Conservation (phyloP, 2,888 invertebrate genomes). For the Oasisia sp. region DNA sequence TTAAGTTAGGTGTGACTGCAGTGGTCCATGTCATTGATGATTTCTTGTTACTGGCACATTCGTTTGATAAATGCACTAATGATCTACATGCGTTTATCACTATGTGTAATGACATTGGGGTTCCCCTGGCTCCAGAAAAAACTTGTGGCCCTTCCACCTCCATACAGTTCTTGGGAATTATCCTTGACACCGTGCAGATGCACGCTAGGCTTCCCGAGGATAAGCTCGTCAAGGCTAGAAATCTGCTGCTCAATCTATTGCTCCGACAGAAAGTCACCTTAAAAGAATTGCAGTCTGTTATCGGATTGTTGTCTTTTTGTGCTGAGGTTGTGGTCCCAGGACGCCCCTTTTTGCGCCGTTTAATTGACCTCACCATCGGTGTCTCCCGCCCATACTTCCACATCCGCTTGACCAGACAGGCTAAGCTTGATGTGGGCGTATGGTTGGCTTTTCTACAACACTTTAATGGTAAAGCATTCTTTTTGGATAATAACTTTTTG, state of each 20-base stretch:
- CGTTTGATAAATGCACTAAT: not conserved
- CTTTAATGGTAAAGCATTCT: not conserved
- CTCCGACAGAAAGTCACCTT: not conserved
- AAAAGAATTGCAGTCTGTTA: not conserved
- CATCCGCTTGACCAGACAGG: not conserved
- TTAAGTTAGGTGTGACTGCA: not conserved
- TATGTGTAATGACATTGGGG: not conserved
- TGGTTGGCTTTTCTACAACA: not conserved
- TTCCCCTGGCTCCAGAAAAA: no score
- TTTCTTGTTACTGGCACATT: not conserved
- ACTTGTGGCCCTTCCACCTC: not conserved
- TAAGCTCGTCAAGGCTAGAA: not conserved
- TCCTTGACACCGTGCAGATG: not conserved
- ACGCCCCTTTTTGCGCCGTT: not conserved
- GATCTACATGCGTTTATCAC: not conserved
- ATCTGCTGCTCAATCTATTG: not conserved
- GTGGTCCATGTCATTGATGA: no score
- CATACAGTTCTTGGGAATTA: not conserved
- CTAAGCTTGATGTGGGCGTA: not conserved
- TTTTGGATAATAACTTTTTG: not conserved
- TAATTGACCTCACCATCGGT: not conserved
- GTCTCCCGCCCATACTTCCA: no score
- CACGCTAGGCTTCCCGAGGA: not conserved
- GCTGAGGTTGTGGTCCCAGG: not conserved
- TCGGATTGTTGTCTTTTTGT: not conserved